Evolutionary conservation across 2,797 vertebrate species (phyloP).

Genomic region (Harpagifer antarcticus): DNA sequence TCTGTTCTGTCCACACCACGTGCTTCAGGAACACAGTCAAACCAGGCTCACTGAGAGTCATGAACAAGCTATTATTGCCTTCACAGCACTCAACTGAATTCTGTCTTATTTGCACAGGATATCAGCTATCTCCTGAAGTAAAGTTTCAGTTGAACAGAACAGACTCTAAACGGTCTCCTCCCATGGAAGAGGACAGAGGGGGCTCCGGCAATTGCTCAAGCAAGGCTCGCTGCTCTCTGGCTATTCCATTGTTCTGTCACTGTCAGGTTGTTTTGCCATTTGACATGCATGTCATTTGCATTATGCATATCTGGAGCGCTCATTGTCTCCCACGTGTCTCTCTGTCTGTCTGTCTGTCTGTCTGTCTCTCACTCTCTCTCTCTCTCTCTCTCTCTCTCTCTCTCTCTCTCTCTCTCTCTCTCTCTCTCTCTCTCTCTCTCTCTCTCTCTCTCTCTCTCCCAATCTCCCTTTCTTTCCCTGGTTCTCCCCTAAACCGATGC

Average conservation of each 20-base stretch:
- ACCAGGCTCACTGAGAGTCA: constrained; percentile 32
- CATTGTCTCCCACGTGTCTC: constrained; percentile 25
- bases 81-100: constrained; percentile 42
- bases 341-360: neutral
- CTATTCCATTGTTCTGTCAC: constrained; percentile 81
- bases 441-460: constrained; percentile 2
- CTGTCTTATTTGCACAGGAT: constrained; percentile 55
- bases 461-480: constrained; percentile 20
- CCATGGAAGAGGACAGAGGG: constrained; percentile 50
- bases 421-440: neutral
- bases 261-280: constrained; percentile 83
- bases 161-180: constrained; percentile 49
- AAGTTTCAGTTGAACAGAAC: constrained; percentile 60
- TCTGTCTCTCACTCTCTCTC: neutral
- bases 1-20: constrained; percentile 26
- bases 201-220: constrained; percentile 53
- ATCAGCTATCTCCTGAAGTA: constrained; percentile 48
- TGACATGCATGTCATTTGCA: constrained; percentile 85
- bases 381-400: neutral
- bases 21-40: constrained; percentile 20
- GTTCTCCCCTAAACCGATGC: constrained; percentile 56
- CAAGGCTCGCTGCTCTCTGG: constrained; percentile 65
- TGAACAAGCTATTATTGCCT: constrained; percentile 57
- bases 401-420: neutral
- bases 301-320: constrained; percentile 79